Evolutionary conservation across 2,888 invertebrate species (phyloP).

Genomic region (Marasmarcha lunaedactyla): DNA sequence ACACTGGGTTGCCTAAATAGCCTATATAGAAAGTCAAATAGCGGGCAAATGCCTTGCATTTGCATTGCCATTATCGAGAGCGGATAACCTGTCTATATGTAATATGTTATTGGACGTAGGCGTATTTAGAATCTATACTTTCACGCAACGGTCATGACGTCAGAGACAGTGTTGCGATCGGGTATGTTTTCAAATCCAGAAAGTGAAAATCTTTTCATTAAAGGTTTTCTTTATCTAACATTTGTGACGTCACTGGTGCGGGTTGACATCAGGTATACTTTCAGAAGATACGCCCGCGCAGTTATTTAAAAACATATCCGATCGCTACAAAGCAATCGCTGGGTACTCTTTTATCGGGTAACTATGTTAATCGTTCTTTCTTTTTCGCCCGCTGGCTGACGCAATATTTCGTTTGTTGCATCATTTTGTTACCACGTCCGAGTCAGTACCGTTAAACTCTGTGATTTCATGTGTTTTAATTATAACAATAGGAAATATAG

Average conservation of each 20-base stretch:
- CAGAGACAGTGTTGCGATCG: constrained; percentile 11
- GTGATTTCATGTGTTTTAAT: constrained; percentile 5
- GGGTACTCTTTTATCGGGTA: constrained; percentile 2
- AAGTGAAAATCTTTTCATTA: constrained; percentile 9
- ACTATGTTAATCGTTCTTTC: constrained; percentile 5
- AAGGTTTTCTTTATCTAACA: constrained; percentile 9
- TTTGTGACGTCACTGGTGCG: constrained; percentile 7
- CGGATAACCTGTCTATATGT: too few relatives aligned
- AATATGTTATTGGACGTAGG: too few relatives aligned
- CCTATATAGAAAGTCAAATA: too few relatives aligned
- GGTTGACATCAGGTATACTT: constrained; percentile 8
- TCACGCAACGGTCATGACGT: constrained; percentile 11
- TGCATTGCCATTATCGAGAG: too few relatives aligned
- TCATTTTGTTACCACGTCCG: constrained; percentile 6
- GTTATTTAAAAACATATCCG: constrained; percentile 5
- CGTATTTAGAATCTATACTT: too few relatives aligned
- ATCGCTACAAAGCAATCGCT: constrained; percentile 5
- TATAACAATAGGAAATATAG: constrained; percentile 6
- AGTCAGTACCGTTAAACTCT: too few relatives aligned
- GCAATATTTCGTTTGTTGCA: constrained; percentile 5
- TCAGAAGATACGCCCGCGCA: constrained; percentile 2
- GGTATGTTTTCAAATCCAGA: constrained; percentile 11
- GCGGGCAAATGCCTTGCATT: too few relatives aligned
- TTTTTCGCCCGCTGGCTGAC: constrained; percentile 4
- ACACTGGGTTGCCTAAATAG: too few relatives aligned